phyloP scores from a whole-genome alignment of 2,888 invertebrate species.

The Lasius platythorax region DNA sequence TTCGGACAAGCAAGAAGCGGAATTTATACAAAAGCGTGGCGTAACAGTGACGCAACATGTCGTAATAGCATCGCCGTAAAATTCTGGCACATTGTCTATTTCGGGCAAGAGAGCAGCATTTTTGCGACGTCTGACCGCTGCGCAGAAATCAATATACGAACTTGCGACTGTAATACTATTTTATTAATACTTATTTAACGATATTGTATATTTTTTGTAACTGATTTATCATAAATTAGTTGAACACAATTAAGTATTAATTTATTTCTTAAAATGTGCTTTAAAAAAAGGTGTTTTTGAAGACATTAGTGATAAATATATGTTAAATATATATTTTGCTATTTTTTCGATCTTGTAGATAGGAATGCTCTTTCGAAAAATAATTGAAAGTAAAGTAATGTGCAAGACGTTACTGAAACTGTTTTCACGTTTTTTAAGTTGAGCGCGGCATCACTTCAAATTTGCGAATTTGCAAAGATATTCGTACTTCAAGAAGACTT shows the following conservation, averaged over 20 bases:
- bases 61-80: constrained; percentile 72
- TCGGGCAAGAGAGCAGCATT: constrained; percentile 65
- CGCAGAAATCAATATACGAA: constrained; percentile 58
- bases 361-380: background rate
- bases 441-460: background rate
- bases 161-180: background rate
- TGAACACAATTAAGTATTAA: background rate
- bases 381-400: background rate
- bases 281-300: background rate
- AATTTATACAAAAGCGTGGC: constrained; percentile 79
- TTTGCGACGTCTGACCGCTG: constrained; percentile 40
- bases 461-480: background rate
- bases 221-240: background rate
- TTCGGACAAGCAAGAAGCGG: constrained; percentile 61
- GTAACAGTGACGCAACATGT: constrained; percentile 71
- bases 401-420: background rate
- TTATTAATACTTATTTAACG: background rate
- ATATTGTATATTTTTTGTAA: background rate
- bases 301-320: background rate
- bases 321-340: background rate
- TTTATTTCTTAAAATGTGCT: background rate
- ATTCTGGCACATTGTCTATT: constrained; percentile 82
- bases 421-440: constrained; percentile 13
- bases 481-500: background rate
- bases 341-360: background rate